Conservation (phyloP, 1,140 invertebrate genomes). For the Drosophila simulans region DNA sequence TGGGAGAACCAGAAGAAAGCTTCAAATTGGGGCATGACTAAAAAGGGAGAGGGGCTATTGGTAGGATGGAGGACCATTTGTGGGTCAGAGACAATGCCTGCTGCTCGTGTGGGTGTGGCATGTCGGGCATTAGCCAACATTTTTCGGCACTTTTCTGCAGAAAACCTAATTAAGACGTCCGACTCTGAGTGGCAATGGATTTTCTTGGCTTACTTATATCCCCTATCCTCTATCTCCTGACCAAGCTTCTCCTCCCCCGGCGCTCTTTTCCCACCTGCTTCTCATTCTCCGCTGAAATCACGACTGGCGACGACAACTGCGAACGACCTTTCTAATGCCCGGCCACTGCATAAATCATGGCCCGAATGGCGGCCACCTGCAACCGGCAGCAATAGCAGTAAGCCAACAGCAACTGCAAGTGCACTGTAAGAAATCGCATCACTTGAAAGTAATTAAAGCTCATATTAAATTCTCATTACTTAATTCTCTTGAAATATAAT, state of each 20-base stretch:
- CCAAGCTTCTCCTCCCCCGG: not conserved
- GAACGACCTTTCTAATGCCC: constrained; percentile 52
- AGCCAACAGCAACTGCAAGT: constrained; percentile 2
- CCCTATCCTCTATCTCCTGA: not conserved
- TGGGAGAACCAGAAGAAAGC: constrained; percentile 46
- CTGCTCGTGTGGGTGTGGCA: constrained; percentile 24
- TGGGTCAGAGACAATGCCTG: constrained; percentile 34
- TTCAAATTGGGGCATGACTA: constrained; percentile 44
- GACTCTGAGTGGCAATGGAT: constrained; percentile 30
- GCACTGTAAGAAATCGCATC: not conserved
- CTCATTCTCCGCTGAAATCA: constrained; percentile 18
- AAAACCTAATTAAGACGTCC: constrained; percentile 55
- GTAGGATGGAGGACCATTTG: constrained; percentile 17
- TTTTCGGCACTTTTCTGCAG: constrained; percentile 34
- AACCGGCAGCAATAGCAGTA: constrained; percentile 19
- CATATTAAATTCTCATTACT: too few species aligned
- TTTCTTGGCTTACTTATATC: not conserved
- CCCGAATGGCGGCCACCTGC: constrained; percentile 51
- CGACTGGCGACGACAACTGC: constrained; percentile 50
- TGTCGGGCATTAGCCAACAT: constrained; percentile 24
- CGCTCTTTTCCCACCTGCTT: not conserved
- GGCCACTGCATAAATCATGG: constrained; percentile 53
- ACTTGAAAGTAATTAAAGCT: not conserved
- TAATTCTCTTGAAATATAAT: not conserved
- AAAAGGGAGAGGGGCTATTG: not conserved